Conservation (phyloP, 2,888 invertebrate species). For the Myopa testacea region DNA sequence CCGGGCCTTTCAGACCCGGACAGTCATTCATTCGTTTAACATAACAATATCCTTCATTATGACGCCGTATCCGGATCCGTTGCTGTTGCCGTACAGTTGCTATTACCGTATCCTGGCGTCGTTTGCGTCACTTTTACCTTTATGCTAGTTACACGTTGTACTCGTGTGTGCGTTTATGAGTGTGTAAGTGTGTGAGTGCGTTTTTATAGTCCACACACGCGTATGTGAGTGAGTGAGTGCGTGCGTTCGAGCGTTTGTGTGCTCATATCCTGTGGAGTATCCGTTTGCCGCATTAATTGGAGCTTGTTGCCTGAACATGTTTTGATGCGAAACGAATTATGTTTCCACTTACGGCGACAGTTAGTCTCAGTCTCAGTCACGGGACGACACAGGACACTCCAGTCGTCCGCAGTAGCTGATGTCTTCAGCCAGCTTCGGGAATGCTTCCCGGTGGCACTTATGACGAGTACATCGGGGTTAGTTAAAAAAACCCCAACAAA, state of each 20-base stretch:
- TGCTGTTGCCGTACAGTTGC: slow-evolving; percentile 9
- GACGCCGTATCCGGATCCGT: slow-evolving; percentile 35
- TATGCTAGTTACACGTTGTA: neutral
- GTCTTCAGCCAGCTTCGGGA: neutral
- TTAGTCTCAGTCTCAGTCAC: neutral
- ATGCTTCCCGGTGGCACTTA: neutral
- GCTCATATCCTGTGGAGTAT: slow-evolving; percentile 38
- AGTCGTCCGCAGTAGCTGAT: neutral
- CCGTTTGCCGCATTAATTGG: slow-evolving; percentile 43
- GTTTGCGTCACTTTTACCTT: slow-evolving; percentile 24
- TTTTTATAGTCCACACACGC: neutral
- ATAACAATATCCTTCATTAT: slow-evolving; percentile 45
- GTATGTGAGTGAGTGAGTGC: slow-evolving; percentile 24
- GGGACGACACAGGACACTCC: neutral
- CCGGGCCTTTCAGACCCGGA: neutral
- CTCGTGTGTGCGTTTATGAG: slow-evolving; percentile 7
- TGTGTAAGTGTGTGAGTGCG: neutral
- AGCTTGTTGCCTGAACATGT: slow-evolving; percentile 38
- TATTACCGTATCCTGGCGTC: slow-evolving; percentile 17
- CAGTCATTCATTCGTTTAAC: slow-evolving; percentile 37
- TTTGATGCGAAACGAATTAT: slow-evolving; percentile 37
- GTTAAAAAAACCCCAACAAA: neutral
- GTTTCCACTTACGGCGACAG: slow-evolving; percentile 38
- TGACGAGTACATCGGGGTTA: neutral
- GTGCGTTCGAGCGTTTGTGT: neutral